These are phyloP conservation scores for Asobara japonica DNA, from an alignment of 1,140 invertebrate species.

Conservation along the genomic window DNA sequence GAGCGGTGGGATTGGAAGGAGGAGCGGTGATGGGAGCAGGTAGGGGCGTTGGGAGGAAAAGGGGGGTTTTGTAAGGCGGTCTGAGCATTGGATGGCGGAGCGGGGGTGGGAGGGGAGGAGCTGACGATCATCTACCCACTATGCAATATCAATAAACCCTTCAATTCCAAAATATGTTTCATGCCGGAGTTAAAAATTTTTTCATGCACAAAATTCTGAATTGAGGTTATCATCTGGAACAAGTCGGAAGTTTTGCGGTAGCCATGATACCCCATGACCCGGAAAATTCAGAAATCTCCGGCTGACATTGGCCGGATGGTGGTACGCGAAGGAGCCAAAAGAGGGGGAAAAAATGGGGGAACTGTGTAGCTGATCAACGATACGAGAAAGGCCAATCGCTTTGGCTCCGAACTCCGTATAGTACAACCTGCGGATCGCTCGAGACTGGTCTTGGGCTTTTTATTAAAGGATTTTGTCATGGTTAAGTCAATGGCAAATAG, in stretches of 20 bases:
- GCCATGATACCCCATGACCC: constrained; percentile 15
- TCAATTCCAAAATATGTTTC: neutral
- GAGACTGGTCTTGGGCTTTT: no score
- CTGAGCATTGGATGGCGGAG: no score
- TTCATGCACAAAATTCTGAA: neutral
- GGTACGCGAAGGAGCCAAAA: neutral
- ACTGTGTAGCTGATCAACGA: neutral
- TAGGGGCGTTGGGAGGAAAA: no score
- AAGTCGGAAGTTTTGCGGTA: constrained; percentile 7
- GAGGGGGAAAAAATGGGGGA: neutral
- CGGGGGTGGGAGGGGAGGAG: no score
- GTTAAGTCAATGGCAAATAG: no score
- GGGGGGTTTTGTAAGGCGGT: no score
- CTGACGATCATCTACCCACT: neutral
- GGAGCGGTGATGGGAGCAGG: no score
- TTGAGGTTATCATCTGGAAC: neutral
- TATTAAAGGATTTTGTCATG: no score
- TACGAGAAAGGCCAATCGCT: constrained; percentile 19
- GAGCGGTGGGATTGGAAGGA: no score
- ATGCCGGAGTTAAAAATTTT: neutral
- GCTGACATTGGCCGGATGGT: constrained; percentile 18
- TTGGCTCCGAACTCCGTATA: neutral
- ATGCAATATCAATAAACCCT: neutral
- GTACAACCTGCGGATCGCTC: neutral
- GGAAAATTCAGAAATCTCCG: constrained; percentile 23